Conservation (phyloP, 2,113 vertebrate genomes). For the Tetraodon nigroviridis region DNA sequence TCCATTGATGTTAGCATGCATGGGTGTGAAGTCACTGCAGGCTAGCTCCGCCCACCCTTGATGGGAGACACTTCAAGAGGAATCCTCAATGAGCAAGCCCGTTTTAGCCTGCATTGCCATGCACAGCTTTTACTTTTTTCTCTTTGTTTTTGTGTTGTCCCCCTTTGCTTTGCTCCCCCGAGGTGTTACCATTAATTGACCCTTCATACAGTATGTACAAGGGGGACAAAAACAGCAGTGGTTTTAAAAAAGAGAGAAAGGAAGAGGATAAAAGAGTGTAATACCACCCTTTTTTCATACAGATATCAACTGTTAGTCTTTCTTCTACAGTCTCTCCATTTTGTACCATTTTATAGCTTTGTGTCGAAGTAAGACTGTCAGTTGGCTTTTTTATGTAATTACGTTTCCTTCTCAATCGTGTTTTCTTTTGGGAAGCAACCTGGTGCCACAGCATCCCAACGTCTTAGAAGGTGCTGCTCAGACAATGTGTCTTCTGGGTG, state of each 20-base stretch:
- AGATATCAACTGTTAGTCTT: background rate
- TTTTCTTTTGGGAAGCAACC: too few relatives aligned
- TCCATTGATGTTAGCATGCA: conserved; percentile 48
- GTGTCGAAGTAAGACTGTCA: background rate
- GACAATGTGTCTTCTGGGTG: too few relatives aligned
- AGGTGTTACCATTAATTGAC: conserved; percentile 44
- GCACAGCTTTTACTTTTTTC: conserved; percentile 2
- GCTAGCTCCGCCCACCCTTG: conserved; percentile 45
- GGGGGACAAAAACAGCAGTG: conserved; percentile 5
- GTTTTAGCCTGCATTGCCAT: conserved; percentile 29
- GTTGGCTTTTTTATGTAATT: background rate
- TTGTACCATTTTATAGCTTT: background rate
- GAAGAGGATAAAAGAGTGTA: background rate
- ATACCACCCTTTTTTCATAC: background rate
- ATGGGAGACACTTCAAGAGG: conserved; percentile 57
- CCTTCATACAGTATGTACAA: conserved; percentile 13
- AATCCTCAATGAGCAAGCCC: conserved; percentile 47
- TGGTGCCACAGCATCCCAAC: too few relatives aligned
- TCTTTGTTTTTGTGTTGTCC: conserved; percentile 44
- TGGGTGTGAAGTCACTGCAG: conserved; percentile 34
- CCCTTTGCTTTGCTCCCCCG: conserved; percentile 29
- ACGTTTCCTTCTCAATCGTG: background rate
- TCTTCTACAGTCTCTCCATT: too few relatives aligned
- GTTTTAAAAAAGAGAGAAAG: background rate
- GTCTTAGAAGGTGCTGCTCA: too few relatives aligned